Percentiles rank a stretch among this genome's conserved stretches.
These are phyloP conservation scores for Oreohelix idahoensis DNA, from an alignment of 1,140 invertebrate species.

Conservation along the genomic window DNA sequence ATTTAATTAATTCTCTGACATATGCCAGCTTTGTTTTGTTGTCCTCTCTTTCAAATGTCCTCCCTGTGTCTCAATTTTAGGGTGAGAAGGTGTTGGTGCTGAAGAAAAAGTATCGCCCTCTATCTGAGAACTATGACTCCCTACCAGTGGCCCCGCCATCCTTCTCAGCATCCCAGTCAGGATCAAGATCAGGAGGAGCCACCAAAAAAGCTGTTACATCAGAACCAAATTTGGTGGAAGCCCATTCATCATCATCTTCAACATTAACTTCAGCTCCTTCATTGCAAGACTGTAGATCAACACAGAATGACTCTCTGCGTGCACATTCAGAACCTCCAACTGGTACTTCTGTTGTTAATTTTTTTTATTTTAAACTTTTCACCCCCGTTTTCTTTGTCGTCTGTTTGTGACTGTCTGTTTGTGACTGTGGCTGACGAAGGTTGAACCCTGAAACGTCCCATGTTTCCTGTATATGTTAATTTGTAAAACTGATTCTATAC, in stretches of 20 bases:
- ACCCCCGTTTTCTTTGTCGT: no score
- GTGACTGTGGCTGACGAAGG: no score
- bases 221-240: background rate
- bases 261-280: background rate
- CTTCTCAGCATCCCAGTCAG: background rate
- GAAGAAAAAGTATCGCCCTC: constrained; percentile 54
- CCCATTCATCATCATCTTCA: background rate
- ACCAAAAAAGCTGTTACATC: background rate
- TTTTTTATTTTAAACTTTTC: no score
- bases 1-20: no score
- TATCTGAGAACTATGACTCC: constrained; percentile 7
- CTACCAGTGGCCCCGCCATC: background rate
- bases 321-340: constrained; percentile 51
- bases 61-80: constrained; percentile 13
- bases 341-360: background rate
- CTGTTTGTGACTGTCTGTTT: no score
- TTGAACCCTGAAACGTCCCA: no score
- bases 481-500: no score
- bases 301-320: constrained; percentile 1
- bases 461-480: no score
- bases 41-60: no score
- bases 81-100: constrained; percentile 60
- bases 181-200: background rate
- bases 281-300: background rate
- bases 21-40: no score